Evolutionary conservation across 2,113 vertebrate genomes (phyloP).

Genomic region (Cephalopholis sonnerati): DNA sequence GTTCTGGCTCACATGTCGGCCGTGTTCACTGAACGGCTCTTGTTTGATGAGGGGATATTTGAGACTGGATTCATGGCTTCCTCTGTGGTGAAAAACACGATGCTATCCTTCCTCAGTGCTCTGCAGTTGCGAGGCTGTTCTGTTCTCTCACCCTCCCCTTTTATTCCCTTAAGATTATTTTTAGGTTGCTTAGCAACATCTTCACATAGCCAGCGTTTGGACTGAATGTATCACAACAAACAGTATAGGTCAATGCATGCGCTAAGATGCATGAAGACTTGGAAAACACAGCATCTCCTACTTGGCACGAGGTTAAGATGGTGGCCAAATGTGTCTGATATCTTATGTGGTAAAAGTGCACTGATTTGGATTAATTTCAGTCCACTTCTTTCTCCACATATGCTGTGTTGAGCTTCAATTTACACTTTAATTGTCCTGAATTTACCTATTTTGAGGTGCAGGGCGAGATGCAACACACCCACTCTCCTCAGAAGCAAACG

Average conservation of each 20-base stretch:
- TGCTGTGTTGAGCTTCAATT: neutral
- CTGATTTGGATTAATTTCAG: neutral
- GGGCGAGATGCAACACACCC: neutral
- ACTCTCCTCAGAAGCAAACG: neutral
- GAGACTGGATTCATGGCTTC: conserved; percentile 31
- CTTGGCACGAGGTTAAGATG: neutral
- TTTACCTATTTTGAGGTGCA: conserved; percentile 3
- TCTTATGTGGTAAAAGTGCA: neutral
- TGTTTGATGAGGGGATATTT: conserved; percentile 26
- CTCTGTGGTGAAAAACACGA: conserved; percentile 28
- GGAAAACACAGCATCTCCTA: conserved; percentile 1
- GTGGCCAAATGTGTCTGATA: neutral
- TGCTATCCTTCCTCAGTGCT: conserved; percentile 49
- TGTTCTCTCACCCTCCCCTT: conserved; percentile 57
- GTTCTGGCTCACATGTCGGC: conserved; percentile 2
- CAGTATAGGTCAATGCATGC: conserved; percentile 21
- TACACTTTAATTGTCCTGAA: neutral
- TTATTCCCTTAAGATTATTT: conserved; percentile 78
- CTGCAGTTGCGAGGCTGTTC: conserved; percentile 52
- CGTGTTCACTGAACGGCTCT: neutral
- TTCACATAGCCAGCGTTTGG: conserved; percentile 60
- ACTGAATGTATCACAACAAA: conserved; percentile 55
- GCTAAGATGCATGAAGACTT: neutral
- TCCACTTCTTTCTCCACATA: neutral
- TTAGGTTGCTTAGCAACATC: conserved; percentile 86